These are phyloP conservation scores for Patagioenas fasciata DNA, from an alignment of 2,113 vertebrate genomes.

Conservation along the genomic window DNA sequence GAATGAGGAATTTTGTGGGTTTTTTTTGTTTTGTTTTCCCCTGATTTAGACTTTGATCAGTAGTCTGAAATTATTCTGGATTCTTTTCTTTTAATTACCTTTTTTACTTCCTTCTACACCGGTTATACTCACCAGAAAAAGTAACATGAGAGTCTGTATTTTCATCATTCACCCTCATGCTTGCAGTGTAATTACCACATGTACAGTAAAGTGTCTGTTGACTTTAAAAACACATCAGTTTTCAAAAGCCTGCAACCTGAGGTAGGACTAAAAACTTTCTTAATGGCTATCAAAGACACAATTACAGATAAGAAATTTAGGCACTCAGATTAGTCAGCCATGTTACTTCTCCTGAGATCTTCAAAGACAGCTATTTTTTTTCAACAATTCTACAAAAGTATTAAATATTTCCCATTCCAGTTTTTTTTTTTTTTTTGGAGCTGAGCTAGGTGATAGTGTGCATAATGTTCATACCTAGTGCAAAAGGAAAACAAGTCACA, in stretches of 20 bases:
- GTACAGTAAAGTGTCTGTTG: background rate
- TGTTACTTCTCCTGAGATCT: background rate
- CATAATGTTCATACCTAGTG: background rate
- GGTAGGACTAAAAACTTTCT: background rate
- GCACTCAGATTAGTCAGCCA: background rate
- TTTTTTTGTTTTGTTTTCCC: background rate
- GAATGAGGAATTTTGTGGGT: rapidly evolving
- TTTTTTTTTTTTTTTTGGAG: background rate
- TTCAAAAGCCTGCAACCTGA: background rate
- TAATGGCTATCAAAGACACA: background rate
- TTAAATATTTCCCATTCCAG: background rate
- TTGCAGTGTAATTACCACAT: background rate
- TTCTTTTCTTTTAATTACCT: background rate
- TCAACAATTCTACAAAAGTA: background rate
- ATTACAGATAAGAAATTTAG: background rate
- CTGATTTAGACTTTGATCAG: background rate
- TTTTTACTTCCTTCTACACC: background rate
- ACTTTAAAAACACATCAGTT: background rate
- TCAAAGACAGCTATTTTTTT: background rate
- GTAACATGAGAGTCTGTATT: background rate
- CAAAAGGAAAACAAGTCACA: background rate
- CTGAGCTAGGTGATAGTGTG: background rate
- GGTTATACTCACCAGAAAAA: background rate
- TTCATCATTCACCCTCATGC: background rate
- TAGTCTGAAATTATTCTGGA: background rate